These are phyloP conservation scores for Tyria jacobaeae DNA, from an alignment of 2,888 invertebrate species.

Conservation along the genomic window DNA sequence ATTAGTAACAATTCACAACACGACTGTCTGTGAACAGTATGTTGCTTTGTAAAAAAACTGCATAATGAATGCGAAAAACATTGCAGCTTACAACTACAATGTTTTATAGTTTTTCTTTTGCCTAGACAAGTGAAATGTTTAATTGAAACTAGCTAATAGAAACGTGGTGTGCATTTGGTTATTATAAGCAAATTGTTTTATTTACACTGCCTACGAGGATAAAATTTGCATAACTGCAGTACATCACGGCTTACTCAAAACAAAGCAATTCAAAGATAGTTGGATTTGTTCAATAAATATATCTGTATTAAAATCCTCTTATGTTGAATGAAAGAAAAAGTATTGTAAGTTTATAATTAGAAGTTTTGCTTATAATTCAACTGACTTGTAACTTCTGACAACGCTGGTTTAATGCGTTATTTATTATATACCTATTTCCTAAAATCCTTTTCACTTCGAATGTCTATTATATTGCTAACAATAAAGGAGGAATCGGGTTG, in stretches of 20 bases:
- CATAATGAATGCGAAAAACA: constrained; percentile 70
- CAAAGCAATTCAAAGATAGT: not conserved
- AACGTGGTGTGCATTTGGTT: constrained; percentile 31
- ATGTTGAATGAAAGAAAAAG: no score
- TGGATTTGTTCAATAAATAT: not conserved
- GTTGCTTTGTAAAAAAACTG: constrained; percentile 67
- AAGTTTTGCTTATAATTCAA: no score
- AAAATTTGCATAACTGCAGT: constrained; percentile 15
- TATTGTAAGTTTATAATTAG: no score
- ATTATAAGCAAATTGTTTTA: constrained; percentile 17
- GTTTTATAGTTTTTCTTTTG: constrained; percentile 52
- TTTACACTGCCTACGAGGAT: not conserved
- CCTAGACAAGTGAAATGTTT: constrained; percentile 56
- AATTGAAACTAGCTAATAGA: constrained; percentile 57
- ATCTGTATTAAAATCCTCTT: no score
- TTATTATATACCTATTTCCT: no score
- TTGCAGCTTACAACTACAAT: constrained; percentile 56
- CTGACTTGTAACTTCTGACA: not conserved
- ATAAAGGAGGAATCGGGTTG: constrained; percentile 1
- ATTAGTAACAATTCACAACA: constrained; percentile 52
- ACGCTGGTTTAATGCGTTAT: not conserved
- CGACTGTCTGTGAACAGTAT: constrained; percentile 61
- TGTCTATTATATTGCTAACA: not conserved
- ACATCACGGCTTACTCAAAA: not conserved
- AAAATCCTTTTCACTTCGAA: not conserved